Base-by-base conservation (phyloP, 2,888 invertebrate species). In the Ophion ventricosus region DNA sequence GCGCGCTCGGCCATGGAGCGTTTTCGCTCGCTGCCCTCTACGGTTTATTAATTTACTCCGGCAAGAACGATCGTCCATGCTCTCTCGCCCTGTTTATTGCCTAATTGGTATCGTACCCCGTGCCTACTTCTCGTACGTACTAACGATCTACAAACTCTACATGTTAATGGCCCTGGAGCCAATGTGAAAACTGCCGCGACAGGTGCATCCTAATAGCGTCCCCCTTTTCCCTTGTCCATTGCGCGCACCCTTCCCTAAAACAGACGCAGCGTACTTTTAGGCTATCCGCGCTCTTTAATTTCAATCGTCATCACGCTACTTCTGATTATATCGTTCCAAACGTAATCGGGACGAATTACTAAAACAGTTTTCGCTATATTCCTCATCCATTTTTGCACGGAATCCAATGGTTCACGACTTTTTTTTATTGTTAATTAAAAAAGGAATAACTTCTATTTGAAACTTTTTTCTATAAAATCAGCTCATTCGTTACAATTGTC, bases 11-110 rank as follows among this genome's bases (percentile, higher is more conserved):
- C 67, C 77, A 57, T 80, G 76, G 79, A 76, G 88, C 88, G 85
- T 85, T 87, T 86, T 89, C 91, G 90, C 90, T 90, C 8, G 20
- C 20, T 57, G 63, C 82, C 82, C 74, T 79, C 69, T 59, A 63
- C 54, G 89, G 91, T 93, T 92, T 92, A 93, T 93, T 93, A 93
- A 93, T 93, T 93, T 91, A 92, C 92, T 92, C 89, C 89, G 90
- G 88, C 87, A 88, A 88, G 88, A 90, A 87, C 88, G 85, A 79
- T 11, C 86, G 25, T 8, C 80, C 79, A 75, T 70, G 85, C 75
- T 80, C n/a, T n/a, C n/a, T n/a, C 82, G 54, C 77, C 78, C 90
- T 90, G 90, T 92, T 92, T 92, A 92, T 92, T 91, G 90, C 91
- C 91, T 92, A 91, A 92, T 92, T 91, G 91, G 86, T 85, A 87